A percentile compares a stretch with the other conserved stretches of the same genome.
Conservation (phyloP, 2,797 vertebrate genomes). For the Lutjanus argentimaculatus region DNA sequence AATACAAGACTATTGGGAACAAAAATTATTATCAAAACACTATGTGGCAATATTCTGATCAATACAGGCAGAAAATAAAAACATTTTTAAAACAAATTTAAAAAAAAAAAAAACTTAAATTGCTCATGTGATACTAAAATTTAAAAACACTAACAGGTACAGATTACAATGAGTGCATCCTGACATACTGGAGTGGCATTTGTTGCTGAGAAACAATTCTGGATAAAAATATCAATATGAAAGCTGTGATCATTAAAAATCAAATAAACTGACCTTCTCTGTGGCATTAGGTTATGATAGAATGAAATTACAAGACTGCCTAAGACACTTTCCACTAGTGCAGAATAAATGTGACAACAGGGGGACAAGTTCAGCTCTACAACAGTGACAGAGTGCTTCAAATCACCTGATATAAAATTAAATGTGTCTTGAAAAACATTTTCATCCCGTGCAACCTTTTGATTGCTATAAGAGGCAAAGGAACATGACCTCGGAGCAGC, state of each 20-base stretch:
- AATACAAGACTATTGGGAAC: background rate
- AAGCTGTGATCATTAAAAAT: conserved; percentile 17
- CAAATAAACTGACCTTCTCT: background rate
- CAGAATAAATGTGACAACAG: background rate
- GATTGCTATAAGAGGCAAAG: background rate
- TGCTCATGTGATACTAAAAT: background rate
- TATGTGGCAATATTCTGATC: conserved; percentile 13
- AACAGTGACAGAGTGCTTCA: background rate
- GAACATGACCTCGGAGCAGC: background rate
- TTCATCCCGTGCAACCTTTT: background rate
- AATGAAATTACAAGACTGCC: background rate
- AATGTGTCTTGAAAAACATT: conserved; percentile 20
- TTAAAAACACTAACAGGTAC: conserved; percentile 52
- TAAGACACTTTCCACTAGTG: background rate
- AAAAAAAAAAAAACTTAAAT: background rate
- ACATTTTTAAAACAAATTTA: conserved; percentile 12
- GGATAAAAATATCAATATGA: conserved; percentile 1
- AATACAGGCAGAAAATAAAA: conserved; percentile 40
- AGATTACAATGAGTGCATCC: conserved; percentile 16
- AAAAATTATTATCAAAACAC: conserved; percentile 32
- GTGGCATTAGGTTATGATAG: background rate
- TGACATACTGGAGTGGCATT: conserved; percentile 36
- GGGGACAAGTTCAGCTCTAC: background rate
- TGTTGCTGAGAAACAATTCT: background rate
- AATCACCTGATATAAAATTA: conserved; percentile 10